Percentiles rank a stretch among this genome's conserved stretches.
These are phyloP conservation scores for Heliconius congener DNA, from an alignment of 1,140 invertebrate genomes.

Conservation along the genomic window DNA sequence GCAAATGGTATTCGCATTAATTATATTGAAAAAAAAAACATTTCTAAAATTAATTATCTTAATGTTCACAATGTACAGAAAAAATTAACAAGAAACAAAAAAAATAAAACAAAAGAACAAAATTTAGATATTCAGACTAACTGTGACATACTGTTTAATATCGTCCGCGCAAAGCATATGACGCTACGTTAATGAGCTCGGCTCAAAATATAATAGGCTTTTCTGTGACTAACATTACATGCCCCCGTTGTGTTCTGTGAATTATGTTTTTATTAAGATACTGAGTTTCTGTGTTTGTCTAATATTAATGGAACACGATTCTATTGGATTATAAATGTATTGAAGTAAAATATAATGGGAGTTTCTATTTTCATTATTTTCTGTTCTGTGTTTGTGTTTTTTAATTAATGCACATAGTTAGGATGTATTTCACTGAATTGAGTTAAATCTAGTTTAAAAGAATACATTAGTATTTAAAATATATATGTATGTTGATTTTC, in stretches of 20 bases:
- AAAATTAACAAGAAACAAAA: neutral
- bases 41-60: no score
- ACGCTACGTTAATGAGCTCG: conserved; percentile 41
- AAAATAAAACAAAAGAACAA: neutral
- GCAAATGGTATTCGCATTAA: no score
- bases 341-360: neutral
- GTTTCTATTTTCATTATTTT: neutral
- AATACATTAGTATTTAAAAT: no score
- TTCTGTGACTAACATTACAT: conserved; percentile 34
- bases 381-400: no score
- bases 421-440: no score
- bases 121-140: neutral
- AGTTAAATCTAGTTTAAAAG: no score
- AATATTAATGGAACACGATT: neutral
- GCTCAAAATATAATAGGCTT: conserved; percentile 44
- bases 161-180: conserved; percentile 41
- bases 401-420: no score
- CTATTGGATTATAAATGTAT: neutral
- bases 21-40: no score
- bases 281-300: neutral
- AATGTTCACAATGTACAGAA: neutral
- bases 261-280: conserved; percentile 6
- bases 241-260: neutral
- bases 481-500: no score
- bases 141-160: conserved; percentile 18